These are phyloP conservation scores for Phasianus colchicus DNA, from an alignment of 2,113 vertebrate genomes.

Conservation along the genomic window DNA sequence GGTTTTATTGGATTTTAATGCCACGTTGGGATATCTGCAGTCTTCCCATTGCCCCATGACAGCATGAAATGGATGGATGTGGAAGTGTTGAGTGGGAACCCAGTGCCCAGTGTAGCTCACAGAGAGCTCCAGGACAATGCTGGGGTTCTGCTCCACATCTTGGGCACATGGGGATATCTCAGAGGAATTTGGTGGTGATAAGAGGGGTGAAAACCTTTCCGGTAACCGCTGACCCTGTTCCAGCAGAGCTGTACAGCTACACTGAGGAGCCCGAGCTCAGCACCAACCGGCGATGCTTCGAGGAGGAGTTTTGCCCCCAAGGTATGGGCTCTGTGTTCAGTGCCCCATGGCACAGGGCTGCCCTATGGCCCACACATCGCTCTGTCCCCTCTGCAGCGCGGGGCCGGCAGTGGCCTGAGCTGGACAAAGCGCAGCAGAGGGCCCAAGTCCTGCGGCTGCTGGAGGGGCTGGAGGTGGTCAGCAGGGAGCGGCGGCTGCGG, in stretches of 20 bases:
- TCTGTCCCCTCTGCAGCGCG: conserved; percentile 74
- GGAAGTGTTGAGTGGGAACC: accelerated
- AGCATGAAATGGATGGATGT: neutral
- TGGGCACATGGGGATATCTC: accelerated
- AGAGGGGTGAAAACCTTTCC: neutral
- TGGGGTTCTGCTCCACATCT: accelerated
- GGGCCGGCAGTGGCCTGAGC: conserved; percentile 85
- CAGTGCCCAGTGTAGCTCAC: neutral
- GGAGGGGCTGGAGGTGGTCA: conserved; percentile 93
- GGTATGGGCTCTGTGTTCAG: conserved; percentile 76
- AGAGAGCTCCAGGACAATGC: neutral
- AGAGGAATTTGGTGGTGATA: neutral
- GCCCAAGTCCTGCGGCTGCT: conserved; percentile 91
- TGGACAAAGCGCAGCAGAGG: conserved; percentile 84
- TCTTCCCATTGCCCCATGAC: neutral
- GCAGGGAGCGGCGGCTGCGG: conserved; percentile 88
- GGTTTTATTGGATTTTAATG: neutral
- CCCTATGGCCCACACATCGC: too few relatives aligned
- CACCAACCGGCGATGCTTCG: conserved; percentile 91
- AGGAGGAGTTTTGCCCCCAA: conserved; percentile 92
- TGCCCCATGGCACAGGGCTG: accelerated
- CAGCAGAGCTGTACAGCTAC: conserved; percentile 96
- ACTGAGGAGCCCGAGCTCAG: conserved; percentile 93
- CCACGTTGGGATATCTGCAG: neutral
- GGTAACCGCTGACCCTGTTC: neutral